Base-by-base conservation (phyloP, 2,113 vertebrate genomes). In the Pholis gunnellus region DNA sequence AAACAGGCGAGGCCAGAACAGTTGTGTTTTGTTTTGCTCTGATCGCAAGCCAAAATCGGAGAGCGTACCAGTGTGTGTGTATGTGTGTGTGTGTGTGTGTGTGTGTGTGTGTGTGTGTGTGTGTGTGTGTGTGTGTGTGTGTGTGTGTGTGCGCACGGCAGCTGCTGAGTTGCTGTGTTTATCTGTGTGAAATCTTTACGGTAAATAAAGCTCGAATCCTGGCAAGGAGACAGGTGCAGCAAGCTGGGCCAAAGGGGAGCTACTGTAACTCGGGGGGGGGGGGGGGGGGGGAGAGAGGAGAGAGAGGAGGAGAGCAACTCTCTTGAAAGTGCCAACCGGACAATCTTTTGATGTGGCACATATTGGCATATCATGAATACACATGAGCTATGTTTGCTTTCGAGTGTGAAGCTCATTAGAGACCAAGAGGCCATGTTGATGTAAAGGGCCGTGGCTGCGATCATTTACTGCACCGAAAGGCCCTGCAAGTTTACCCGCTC, bases 301-400 rank as follows among this genome's bases (percentile, higher is more conserved):
- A 27, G 42, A 72, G 69, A 25, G 38, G 9, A 11, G 68, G 64
- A 77, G 85, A 84, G 87, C 57, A 75, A 69, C 67, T 79, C 80
- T 79, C 75, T 81, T 81, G 81, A 91, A 86, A 68, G 78, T 71
- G 78, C 81, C 83, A 87, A 87, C 87, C 82, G 90, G 91, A 90
- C 92, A 72, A 56, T 83, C 87, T 89, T 94, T 94, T 95, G 93
- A 94, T 93, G 92, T 92, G 88, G 89, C 77, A 88, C 73, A 66
- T 86, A 92, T 91, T 92, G 92, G 92, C 91, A 91, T 87, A 77
- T 79, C 83, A 91, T 94, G 88, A 93, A 94, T 94, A 93, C 89
- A 89, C 92, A 94, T 93, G 85, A 91, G 81, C 27, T 22, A 75
- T 56, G 72, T 78, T 90, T 86, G 79, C 91, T 90, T 87, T 91